These are phyloP conservation scores for Ptilonorhynchus violaceus DNA, from an alignment of 2,113 vertebrate genomes.

Conservation along the genomic window DNA sequence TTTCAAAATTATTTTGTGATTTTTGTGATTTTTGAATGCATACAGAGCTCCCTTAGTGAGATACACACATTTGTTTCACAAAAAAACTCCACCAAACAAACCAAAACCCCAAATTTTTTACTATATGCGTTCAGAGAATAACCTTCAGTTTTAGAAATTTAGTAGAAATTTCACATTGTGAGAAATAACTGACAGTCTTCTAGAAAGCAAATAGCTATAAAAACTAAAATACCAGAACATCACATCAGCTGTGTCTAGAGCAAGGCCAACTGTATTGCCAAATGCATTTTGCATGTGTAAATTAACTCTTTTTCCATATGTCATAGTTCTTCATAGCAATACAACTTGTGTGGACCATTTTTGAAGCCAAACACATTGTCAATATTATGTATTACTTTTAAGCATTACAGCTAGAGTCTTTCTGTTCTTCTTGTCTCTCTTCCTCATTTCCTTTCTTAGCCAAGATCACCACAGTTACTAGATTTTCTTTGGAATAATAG, in stretches of 20 bases:
- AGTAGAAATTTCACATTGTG: not conserved
- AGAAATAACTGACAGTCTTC: not conserved
- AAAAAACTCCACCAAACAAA: not conserved
- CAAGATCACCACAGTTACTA: not conserved
- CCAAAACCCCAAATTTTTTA: not conserved
- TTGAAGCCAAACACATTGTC: not conserved
- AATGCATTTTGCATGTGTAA: constrained; percentile 2
- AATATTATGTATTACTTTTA: not conserved
- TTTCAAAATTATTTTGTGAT: not conserved
- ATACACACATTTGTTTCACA: not conserved
- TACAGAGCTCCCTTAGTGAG: not conserved
- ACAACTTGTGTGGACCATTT: not conserved
- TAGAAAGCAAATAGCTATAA: not conserved
- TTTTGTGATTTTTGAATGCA: not conserved
- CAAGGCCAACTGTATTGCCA: not conserved
- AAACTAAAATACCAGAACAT: not conserved
- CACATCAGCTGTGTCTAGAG: not conserved
- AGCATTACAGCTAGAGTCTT: not conserved
- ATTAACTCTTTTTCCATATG: not conserved
- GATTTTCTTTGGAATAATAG: not conserved
- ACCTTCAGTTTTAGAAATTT: not conserved
- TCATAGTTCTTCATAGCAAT: not conserved
- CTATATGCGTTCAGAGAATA: not conserved
- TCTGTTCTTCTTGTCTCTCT: not conserved
- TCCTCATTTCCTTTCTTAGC: not conserved